phyloP scores from a whole-genome alignment of 2,888 invertebrate genomes.

The Kryphioiulus occultus region DNA sequence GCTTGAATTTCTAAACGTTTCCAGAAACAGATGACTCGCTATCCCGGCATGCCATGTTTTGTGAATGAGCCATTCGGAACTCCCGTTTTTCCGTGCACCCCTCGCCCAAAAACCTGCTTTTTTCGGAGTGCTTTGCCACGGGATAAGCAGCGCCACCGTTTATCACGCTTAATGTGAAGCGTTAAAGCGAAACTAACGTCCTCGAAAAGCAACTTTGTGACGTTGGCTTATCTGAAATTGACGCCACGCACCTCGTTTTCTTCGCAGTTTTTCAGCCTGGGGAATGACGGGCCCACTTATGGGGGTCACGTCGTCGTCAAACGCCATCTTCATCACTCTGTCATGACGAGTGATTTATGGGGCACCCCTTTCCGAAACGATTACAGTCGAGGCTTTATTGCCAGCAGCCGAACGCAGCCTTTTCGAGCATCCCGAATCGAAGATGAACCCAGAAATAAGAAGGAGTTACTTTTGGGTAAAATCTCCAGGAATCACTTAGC shows the following conservation, averaged over 20 bases:
- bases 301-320: neutral
- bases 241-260: slow-evolving; percentile 11
- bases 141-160: slow-evolving; percentile 9
- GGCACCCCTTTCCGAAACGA: neutral
- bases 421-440: neutral
- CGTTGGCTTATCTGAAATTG: neutral
- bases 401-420: neutral
- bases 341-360: neutral
- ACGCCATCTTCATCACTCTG: slow-evolving; percentile 11
- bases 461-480: too few relatives aligned
- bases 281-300: neutral
- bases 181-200: neutral
- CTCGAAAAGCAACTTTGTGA: slow-evolving; percentile 6
- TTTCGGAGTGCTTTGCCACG: neutral
- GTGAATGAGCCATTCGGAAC: slow-evolving; percentile 26
- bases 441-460: neutral
- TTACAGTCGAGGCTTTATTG: neutral
- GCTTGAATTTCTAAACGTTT: neutral
- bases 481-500: too few relatives aligned
- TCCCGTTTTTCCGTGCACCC: neutral
- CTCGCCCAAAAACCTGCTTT: neutral
- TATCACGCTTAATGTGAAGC: neutral
- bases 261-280: neutral
- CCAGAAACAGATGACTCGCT: neutral
- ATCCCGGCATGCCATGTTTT: slow-evolving; percentile 14